Evolutionary conservation across 2,113 vertebrate genomes (phyloP).

Genomic region (Macrotis lagotis): DNA sequence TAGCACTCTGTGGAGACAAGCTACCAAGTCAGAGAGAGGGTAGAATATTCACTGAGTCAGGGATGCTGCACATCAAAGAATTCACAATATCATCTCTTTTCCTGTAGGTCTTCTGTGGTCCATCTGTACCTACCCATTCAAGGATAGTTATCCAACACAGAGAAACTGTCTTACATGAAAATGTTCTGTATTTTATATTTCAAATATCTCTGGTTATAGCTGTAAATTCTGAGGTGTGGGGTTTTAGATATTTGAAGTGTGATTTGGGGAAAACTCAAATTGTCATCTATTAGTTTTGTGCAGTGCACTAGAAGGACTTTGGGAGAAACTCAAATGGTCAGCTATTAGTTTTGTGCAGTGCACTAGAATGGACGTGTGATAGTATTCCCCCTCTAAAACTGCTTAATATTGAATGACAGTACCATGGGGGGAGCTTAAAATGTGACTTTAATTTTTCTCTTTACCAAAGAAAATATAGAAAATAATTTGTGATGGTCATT

Average conservation of each 20-base stretch:
- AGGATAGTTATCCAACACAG: not conserved
- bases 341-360: not conserved
- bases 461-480: not conserved
- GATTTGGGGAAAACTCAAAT: not conserved
- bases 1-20: not conserved
- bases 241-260: not conserved
- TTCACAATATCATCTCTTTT: not conserved
- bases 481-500: not conserved
- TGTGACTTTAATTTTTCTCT: conserved; percentile 28
- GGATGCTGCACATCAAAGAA: not conserved
- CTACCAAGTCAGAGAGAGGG: not conserved
- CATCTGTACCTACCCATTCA: not conserved
- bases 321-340: not conserved
- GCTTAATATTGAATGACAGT: not conserved
- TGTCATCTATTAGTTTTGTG: not conserved
- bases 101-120: not conserved
- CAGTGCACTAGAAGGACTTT: not conserved
- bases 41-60: not conserved
- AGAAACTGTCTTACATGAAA: not conserved
- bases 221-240: not conserved
- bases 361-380: not conserved
- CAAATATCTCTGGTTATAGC: not conserved
- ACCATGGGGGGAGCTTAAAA: not conserved
- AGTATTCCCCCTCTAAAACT: not conserved
- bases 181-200: not conserved